Base-by-base conservation (phyloP, 2,888 invertebrate genomes). In the Sesia apiformis region DNA sequence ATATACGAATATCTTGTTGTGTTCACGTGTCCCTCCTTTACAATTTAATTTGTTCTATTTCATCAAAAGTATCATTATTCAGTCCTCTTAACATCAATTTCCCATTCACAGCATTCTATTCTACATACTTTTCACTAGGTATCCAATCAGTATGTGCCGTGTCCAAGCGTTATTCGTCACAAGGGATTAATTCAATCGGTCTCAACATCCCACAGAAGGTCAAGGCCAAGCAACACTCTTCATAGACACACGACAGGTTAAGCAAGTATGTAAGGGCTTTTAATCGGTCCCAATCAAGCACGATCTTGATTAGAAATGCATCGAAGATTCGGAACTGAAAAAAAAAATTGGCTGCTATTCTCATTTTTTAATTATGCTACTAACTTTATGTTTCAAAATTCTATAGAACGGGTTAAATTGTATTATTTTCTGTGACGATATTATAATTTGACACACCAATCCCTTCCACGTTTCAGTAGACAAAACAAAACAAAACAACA, bases 281-380 rank as follows among this genome's bases (percentile, higher is more conserved):
- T 82, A 80, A 88, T 87, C 82, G 81, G 84, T 84, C 84, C 86
- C 84, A 85, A 86, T 84, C 81, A 84, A 76, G 69, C 65, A 74
- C 70, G 74, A 73, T 74, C 66, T 74, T 79, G 76, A 81, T 84
- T 81, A 80, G 81, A 83, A 63, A 76, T 71, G 67, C 69, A 74
- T 72, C 71, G 64, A 64, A 57, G 50, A 55, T 63, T 63, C 66
- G 64, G 59, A 64, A 64, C 64, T 68, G 69, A 70, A 71, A 66
- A 67, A 68, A 66, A 64, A 66, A 67, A 69, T 66, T 66, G 66
- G 64, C 68, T 67, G 63, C 67, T 65, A 72, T 72, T 75, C 64
- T 72, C 71, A 66, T 76, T 78, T 78, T 72, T 65, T 64, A 69
- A 42, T 40, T 39, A 53, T 6, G 1, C 23, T n/a, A n/a, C n/a